Conservation (phyloP, 1,140 invertebrate genomes). For the Telenomus remus region DNA sequence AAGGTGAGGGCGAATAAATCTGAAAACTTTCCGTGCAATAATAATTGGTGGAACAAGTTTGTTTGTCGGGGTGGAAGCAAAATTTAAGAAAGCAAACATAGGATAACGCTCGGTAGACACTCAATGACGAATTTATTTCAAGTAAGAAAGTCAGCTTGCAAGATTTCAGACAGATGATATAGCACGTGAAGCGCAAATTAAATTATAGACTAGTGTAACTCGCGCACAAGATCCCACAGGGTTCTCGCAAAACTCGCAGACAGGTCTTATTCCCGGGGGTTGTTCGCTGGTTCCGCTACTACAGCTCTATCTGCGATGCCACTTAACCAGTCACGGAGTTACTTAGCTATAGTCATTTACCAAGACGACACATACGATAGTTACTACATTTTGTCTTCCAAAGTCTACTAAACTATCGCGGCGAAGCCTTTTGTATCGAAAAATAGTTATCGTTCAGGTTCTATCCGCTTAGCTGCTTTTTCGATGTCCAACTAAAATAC, state of each 20-base stretch:
- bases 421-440: neutral
- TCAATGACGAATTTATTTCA: constrained; percentile 45
- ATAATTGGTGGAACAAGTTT: constrained; percentile 15
- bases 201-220: constrained; percentile 60
- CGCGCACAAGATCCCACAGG: constrained; percentile 46
- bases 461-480: too few relatives aligned
- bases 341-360: constrained; percentile 54
- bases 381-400: constrained; percentile 6
- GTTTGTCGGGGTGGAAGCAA: too few relatives aligned
- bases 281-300: constrained; percentile 42
- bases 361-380: constrained; percentile 20
- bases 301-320: constrained; percentile 49
- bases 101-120: constrained; percentile 37
- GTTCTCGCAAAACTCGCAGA: constrained; percentile 49
- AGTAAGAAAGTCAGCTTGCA: constrained; percentile 29
- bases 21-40: constrained; percentile 57
- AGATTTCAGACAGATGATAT: constrained; percentile 37
- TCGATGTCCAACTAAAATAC: neutral
- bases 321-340: constrained; percentile 56
- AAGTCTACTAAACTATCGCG: constrained; percentile 21
- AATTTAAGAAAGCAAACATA: neutral
- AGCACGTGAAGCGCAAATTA: constrained; percentile 49
- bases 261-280: constrained; percentile 51
- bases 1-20: constrained; percentile 78
- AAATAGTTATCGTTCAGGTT: too few relatives aligned